Conservation (phyloP, 2,113 vertebrate species). For the Tympanuchus pallidicinctus region DNA sequence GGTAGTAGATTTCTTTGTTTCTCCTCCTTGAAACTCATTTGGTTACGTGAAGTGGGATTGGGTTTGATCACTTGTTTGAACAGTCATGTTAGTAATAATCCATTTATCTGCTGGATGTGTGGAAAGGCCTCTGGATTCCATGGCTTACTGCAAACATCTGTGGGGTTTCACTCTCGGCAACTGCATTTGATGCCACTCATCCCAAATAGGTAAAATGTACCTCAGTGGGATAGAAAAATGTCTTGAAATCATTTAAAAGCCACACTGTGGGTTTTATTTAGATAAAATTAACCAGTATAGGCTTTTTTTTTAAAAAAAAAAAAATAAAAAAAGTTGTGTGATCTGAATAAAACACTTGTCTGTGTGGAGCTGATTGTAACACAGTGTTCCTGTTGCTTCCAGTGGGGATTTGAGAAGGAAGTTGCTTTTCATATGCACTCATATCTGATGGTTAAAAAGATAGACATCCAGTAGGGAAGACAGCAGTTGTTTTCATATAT, state of each 20-base stretch:
- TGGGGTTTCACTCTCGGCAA: not conserved
- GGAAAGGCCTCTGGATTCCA: not conserved
- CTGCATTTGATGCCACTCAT: not conserved
- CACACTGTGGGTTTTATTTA: not conserved
- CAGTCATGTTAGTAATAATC: not conserved
- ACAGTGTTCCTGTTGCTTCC: not conserved
- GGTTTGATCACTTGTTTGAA: conserved; percentile 13
- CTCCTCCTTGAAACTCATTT: conserved; percentile 42
- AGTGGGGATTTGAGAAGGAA: not conserved
- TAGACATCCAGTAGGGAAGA: not conserved
- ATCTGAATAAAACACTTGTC: conserved; percentile 36
- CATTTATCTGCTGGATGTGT: conserved; percentile 19
- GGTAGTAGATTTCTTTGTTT: conserved; percentile 13
- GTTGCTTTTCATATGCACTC: not conserved
- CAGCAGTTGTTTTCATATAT: not conserved
- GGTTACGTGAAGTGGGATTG: conserved; percentile 6
- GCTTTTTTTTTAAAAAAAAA: too few species aligned
- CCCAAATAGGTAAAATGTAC: not conserved
- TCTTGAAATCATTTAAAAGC: not conserved
- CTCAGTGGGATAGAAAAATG: not conserved
- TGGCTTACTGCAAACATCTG: not conserved
- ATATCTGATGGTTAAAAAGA: not conserved
- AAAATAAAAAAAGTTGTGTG: not conserved
- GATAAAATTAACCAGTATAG: not conserved
- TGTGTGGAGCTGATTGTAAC: not conserved